Base-by-base conservation (phyloP, 1,140 invertebrate genomes). In the Drosophila tani region DNA sequence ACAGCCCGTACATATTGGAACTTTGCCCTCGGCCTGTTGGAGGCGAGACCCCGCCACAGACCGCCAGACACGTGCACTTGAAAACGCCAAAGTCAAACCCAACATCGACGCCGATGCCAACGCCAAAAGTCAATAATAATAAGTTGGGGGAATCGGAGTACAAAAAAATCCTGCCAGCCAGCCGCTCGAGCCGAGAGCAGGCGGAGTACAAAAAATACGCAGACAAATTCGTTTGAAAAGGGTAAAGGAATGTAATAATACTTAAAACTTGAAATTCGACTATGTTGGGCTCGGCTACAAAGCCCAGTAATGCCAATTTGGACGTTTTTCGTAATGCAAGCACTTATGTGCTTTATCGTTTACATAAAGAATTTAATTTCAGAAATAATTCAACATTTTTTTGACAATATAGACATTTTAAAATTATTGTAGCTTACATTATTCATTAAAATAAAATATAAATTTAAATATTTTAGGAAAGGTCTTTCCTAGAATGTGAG, bases 161-260 rank as follows among this genome's bases (percentile, higher is more conserved):
- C 66, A 62, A 49, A 69, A 73, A 83, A 57, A 68, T 64, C 19
- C 43, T 62, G 24, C n/a, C 55, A 43, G 19, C 21, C 32, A n/a
- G 38, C 35, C 21, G 29, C 19, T 40, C 11, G 15, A 40, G 29
- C 17, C 41, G 21, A 41, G 55, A 19, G 35, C n/a, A 19, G n/a
- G 14, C 35, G 8, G 21, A 50, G 43, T 21, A 62, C 24, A 62
- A 58, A 71, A 87, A 84, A 82, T 70, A 68, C 74, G 74, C 84
- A 88, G 85, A 88, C 85, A 88, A 88, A 88, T 88, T 88, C 84
- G 84, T 70, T 90, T 88, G 81, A 90, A 90, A 90, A 90, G 86
- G 86, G 82, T 90, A 79, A 90, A 85, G 85, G 85, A 90, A 90
- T 90, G 85, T 85, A 90, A 90, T 90, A 90, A 90, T 90, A 84